Evolutionary conservation across 2,797 vertebrate genomes (phyloP), one percentile per base, ranked within the genome.

Genomic region (Cossypha heuglini): DNA sequence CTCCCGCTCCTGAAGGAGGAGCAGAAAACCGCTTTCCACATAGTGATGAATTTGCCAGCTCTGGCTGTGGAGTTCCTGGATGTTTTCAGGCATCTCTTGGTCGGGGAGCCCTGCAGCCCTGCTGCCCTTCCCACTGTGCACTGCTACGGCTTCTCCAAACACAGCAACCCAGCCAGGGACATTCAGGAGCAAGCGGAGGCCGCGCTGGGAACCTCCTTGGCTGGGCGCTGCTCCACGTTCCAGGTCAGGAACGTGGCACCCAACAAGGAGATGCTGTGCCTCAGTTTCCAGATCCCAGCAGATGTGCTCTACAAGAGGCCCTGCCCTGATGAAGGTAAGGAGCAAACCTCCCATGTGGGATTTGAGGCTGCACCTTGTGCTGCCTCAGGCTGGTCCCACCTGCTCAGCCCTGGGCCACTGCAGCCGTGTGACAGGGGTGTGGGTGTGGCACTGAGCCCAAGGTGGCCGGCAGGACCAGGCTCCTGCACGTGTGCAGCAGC

Each of bases 201-300:
- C 33, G 95, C 90, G 11, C 96, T 99, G 31, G 98, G 98, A 20
- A 86, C 97, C 66, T 97, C 98, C 19, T 82, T 99, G 85, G 97
- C 98, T 21, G 95, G 97, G 9, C 86, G 75, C 22, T 99, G 98
- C 88, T 98, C 98, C 3, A 96, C 99, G 13, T 98, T 99, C 95
- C 97, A 97, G 81, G 99, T 99, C 73, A 98, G 99, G 59, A 99
- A 99, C 0, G 99, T 99, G 49, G 98, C 99, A 0, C 99, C 99
- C 2, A 99, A 98, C 97, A 99, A 99, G 97, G 99, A 99, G 85
- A 99, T 99, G 99, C 97, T 99, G 97, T 99, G 99, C 91, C 97
- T 99, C 84, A 99, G 97, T 68, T 99, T 99, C 97, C 98, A 92
- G 75, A 12, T 99, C 55, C 99, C 99, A 21, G 97, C 96, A 10